Conservation (phyloP, 2,797 vertebrate genomes). For the Amazonetta brasiliensis region DNA sequence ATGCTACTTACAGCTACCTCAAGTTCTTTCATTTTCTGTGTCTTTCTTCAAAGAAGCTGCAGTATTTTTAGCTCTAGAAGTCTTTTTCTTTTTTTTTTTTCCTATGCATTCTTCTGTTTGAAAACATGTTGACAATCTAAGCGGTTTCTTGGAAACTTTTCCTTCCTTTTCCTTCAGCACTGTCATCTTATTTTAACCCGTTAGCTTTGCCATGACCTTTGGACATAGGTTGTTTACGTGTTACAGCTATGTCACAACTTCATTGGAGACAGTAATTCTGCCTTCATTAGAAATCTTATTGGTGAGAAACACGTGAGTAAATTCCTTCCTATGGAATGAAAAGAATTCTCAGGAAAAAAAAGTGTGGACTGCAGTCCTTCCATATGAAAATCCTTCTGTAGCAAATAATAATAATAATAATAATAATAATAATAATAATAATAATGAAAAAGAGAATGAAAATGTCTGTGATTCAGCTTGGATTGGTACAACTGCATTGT, state of each 20-base stretch:
- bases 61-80: background rate
- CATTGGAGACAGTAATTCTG: background rate
- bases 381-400: background rate
- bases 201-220: background rate
- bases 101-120: background rate
- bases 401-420: background rate
- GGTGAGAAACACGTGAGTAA: background rate
- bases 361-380: background rate
- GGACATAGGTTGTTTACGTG: background rate
- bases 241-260: background rate
- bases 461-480: background rate
- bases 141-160: background rate
- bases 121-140: background rate
- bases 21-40: background rate
- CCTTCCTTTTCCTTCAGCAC: fast-evolving
- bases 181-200: fast-evolving
- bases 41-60: background rate
- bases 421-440: background rate
- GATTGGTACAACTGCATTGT: background rate
- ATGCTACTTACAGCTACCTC: background rate
- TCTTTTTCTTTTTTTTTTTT: fast-evolving
- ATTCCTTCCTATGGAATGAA: background rate
- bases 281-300: background rate
- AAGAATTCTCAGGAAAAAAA: background rate
- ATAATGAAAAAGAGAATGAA: background rate